Base-by-base conservation (phyloP, 1,140 invertebrate species). In the Meloidogyne exigua region DNA sequence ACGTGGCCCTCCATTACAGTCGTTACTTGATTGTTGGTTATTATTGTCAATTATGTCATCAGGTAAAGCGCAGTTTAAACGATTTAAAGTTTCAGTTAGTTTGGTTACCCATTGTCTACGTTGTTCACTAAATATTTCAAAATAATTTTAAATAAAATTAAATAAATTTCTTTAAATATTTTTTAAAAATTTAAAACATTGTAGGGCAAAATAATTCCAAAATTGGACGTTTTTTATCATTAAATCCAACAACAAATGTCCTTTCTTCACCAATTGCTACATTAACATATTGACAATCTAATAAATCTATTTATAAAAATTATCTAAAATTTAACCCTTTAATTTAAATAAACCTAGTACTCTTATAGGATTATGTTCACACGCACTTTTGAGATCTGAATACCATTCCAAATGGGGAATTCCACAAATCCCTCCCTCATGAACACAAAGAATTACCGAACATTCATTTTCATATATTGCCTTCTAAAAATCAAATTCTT, bases 401-500 rank as follows among this genome's bases (percentile, higher is more conserved):
- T 76, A 78, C 76, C 76, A 78, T 70, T 78, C 76, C 18, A 78
- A 65, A 25, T 32, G 63, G 4, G 76, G 76, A 68, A 78, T 78
- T 44, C 32, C 25, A 26, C 69, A 26, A 7, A 57, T 71, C 5
- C 28, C 21, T 36, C 32, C 64, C 11, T 68, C 39, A 39, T 78
- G 76, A 25, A 78, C 72, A 70, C 69, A 78, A 0, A 78, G 63
- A 4, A 69, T 67, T 10, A 78, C 75, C 62, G 62, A 78, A n/a
- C 13, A 44, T 25, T 78, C 76, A 13, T 67, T 39, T 32, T 78
- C 76, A 26, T 62, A 78, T 32, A 78, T 39, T 23, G 32, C 23
- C 44, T 78, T 78, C 72, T 73, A 32, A 65, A 28, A 28, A 62
- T n/a, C n/a, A n/a, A n/a, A n/a, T n/a, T n/a, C n/a, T n/a, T n/a